These are phyloP conservation scores for Cybosia mesomella DNA, from an alignment of 2,888 invertebrate genomes.

Conservation along the genomic window DNA sequence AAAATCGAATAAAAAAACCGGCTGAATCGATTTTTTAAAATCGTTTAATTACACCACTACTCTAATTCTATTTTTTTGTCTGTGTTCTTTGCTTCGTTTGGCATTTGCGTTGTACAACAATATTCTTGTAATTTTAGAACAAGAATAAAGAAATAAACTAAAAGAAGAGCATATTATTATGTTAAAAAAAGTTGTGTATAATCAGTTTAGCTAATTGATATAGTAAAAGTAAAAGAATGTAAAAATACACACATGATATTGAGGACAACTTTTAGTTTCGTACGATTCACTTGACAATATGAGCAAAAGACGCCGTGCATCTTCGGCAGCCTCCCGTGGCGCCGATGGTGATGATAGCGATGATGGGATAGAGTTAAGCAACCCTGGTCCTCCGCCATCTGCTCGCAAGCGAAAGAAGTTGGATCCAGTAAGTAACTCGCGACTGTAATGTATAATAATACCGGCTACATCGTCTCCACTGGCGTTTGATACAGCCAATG, in stretches of 20 bases:
- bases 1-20: no score
- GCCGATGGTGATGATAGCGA: conserved; percentile 91
- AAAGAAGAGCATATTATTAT: neutral
- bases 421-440: conserved; percentile 88
- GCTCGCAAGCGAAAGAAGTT: conserved; percentile 90
- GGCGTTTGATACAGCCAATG: neutral
- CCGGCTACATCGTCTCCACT: neutral
- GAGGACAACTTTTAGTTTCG: neutral
- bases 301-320: conserved; percentile 94
- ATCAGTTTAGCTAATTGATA: neutral
- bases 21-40: no score
- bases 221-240: neutral
- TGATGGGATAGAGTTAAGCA: conserved; percentile 84
- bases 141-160: neutral
- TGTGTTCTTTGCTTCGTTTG: no score
- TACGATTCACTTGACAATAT: conserved; percentile 66
- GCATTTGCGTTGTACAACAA: no score
- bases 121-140: neutral
- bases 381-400: conserved; percentile 81
- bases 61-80: no score
- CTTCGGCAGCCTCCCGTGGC: conserved; percentile 93
- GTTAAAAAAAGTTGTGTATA: neutral
- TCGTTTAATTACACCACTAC: no score
- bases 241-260: neutral
- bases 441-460: neutral